These are phyloP conservation scores for Xenopus petersii DNA, from an alignment of 2,797 vertebrate species.

Conservation along the genomic window DNA sequence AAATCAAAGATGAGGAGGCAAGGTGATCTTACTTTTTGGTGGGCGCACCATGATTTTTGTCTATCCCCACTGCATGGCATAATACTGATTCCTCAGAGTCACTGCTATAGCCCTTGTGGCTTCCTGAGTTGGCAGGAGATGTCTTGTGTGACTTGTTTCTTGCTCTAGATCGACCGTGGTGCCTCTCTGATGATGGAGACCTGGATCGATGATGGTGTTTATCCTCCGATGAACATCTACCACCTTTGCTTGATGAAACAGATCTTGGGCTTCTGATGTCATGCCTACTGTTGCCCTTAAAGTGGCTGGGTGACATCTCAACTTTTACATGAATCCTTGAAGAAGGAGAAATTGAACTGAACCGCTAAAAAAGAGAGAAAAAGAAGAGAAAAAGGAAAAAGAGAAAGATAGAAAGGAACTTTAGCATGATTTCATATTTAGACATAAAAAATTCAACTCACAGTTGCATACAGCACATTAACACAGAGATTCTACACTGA, in stretches of 20 bases:
- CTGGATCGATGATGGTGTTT: conserved; percentile 62
- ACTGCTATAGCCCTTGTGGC: conserved; percentile 77
- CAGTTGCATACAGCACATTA: conserved; percentile 66
- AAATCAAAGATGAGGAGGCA: background rate
- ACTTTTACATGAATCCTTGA: conserved; percentile 65
- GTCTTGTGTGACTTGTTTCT: conserved; percentile 67
- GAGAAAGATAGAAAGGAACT: conserved; percentile 54
- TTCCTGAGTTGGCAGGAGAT: conserved; percentile 67
- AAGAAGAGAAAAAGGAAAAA: conserved; percentile 60
- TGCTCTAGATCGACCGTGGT: conserved; percentile 54
- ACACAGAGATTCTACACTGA: conserved; percentile 66
- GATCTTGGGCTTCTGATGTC: conserved; percentile 69
- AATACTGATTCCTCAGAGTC: conserved; percentile 71
- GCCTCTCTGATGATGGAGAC: conserved; percentile 65
- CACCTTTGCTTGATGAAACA: conserved; percentile 64
- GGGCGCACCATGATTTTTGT: conserved; percentile 72
- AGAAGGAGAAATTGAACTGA: conserved; percentile 66
- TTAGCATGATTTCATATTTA: conserved; percentile 67
- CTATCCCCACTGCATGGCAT: conserved; percentile 59
- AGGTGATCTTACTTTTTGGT: conserved; percentile 78
- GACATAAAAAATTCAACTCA: conserved; percentile 62
- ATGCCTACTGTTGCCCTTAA: conserved; percentile 65
- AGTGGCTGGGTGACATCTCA: conserved; percentile 63
- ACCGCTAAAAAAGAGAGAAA: conserved; percentile 73
- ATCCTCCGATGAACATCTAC: conserved; percentile 61